Evolutionary conservation across 2,797 vertebrate species (phyloP), one percentile per base, ranked within the genome.

Genomic region (Anabas testudineus): DNA sequence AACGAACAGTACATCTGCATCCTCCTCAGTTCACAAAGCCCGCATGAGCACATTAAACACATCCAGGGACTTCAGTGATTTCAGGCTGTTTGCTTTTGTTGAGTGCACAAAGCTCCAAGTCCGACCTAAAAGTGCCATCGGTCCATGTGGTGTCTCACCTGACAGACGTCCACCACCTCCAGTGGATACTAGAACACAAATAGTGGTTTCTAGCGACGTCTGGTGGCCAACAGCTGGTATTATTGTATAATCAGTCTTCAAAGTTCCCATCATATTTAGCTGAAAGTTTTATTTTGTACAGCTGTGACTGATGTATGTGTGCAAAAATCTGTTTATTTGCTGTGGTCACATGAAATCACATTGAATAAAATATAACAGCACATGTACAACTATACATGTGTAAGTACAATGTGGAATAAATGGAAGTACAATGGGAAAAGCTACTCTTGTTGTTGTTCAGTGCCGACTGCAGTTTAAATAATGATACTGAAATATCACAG

Each of bases 161-260:
- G 77, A 79, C 78, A 72, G 26, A 49, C 75, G 21, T 76, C 59
- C 26, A n/a, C n/a, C n/a, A n/a, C n/a, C n/a, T n/a, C n/a, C n/a
- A n/a, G 54, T 37, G 32, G 24, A 36, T 26, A 37, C 32, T 3
- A 3, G 7, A 39, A 4, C 5, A 3, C 22, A 3, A 30, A 60
- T 6, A 14, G 2, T 37, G 82, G 65, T 66, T 81, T 85, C 32
- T 84, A 54, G 84, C 65, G 90, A 81, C 90, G 2, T 71, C 88
- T 88, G 59, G 81, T 81, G 90, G 88, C 5, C 13, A 59, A 12
- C 2, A 28, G 10, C 0, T n/a, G n/a, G 13, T 30, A 1, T 7
- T 22, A 37, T 28, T 6, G 43, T 42, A 12, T 8, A 32, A n/a
- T 5, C 18, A 43, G n/a, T 18, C 43, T 28, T 5, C 5, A 8